Evolutionary conservation across 1,140 invertebrate genomes (phyloP), one percentile per base, ranked within the genome.

Genomic region (Pissodes strobi): DNA sequence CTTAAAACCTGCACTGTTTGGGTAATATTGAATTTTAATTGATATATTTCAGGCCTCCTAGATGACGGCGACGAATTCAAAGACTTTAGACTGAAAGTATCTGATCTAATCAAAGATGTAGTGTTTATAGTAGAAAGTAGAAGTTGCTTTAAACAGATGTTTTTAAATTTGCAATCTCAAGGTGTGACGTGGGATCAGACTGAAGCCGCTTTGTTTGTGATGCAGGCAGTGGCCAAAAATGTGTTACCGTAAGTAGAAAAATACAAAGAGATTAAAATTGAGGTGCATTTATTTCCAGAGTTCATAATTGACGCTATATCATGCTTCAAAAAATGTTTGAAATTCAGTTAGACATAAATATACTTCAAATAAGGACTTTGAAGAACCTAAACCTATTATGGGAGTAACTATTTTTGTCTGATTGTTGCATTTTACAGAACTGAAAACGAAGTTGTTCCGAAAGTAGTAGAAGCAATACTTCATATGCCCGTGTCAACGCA

Each of bases 71-170:
- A 94, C 77, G 93, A 95, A 57, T 80, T 88, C 43, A 83, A 90
- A 75, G 94, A 97, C 67, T 99, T 99, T 79, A 83, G 97, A 70
- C 79, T 84, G 53, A 90, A 94, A 75, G 95, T 96, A 0, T 90
- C 89, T 5, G 96, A 98, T 74, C 80, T 98, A 41, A 93, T 98
- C 45, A 96, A 96, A 79, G 97, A 99, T 80, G 92, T 98, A 21
- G 91, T 97, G n/a, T 98, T 98, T 78, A 94, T 99, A 60, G 91
- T 98, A 55, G 94, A 95, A 0, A 95, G 94, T 37, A 90, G 90
- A 57, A 88, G 89, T 51, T 93, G 94, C 77, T 97, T 99, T 78
- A 84, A 90, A 69, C 92, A 97, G 82, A 95, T 97, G 88, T 93
- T 92, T 76, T 74, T 88, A 0, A 85, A 84, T 21, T 80, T 93